Percentiles rank a stretch among this genome's conserved stretches.
Conservation (phyloP, 2,113 vertebrate species). For the Astatotilapia flaviijosephi region DNA sequence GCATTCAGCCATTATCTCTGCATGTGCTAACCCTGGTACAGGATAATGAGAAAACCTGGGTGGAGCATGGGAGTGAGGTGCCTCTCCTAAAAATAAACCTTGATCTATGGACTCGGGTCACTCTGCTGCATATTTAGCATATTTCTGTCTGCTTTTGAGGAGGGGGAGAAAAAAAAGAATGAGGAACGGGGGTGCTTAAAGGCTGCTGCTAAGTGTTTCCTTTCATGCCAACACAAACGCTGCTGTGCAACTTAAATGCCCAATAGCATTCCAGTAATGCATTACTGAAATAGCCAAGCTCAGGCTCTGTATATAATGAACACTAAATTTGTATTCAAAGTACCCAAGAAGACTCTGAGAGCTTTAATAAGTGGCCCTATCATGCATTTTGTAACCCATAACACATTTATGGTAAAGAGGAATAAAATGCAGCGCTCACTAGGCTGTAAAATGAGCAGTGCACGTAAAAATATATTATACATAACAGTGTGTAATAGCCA, state of each 20-base stretch:
- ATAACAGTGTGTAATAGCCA: neutral
- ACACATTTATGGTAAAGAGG: neutral
- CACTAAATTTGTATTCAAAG: neutral
- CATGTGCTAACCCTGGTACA: neutral
- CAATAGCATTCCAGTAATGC: conserved; percentile 8
- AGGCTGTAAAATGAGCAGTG: neutral
- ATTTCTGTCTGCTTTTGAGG: conserved; percentile 44
- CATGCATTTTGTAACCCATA: neutral
- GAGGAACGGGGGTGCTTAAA: neutral
- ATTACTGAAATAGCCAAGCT: neutral
- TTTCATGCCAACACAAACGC: conserved; percentile 10
- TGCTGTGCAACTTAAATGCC: neutral
- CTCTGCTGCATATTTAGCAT: conserved; percentile 62
- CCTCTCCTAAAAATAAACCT: conserved; percentile 58
- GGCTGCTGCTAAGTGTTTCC: conserved; percentile 5
- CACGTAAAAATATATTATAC: neutral
- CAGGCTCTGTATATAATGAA: neutral
- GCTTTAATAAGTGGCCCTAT: neutral
- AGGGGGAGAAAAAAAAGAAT: neutral
- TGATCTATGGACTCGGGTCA: conserved; percentile 42
- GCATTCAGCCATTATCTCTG: neutral
- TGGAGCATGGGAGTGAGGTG: neutral
- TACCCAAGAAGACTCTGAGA: neutral
- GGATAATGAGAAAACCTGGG: conserved; percentile 28
- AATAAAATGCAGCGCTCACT: neutral